These are phyloP conservation scores for Clamator glandarius DNA, from an alignment of 2,797 vertebrate species.

Conservation along the genomic window DNA sequence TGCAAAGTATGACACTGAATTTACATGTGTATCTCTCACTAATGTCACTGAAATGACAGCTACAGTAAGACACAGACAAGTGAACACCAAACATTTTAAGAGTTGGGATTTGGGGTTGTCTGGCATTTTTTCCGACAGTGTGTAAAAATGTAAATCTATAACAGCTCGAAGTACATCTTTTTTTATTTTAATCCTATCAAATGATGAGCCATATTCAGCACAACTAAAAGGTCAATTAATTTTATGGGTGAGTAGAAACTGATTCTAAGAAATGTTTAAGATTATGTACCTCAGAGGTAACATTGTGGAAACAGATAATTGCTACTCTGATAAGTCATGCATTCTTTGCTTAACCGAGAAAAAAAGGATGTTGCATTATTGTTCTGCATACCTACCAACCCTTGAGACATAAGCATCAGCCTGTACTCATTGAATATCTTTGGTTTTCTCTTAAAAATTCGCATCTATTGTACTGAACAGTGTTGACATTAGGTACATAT, in stretches of 20 bases:
- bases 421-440: background rate
- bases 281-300: background rate
- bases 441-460: background rate
- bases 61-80: background rate
- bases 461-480: rapidly evolving
- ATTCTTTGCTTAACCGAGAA: background rate
- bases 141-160: background rate
- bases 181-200: background rate
- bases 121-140: background rate
- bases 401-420: background rate
- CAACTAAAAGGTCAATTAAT: background rate
- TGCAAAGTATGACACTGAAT: background rate
- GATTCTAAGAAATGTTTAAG: background rate
- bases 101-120: rapidly evolving
- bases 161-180: background rate
- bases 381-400: background rate
- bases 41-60: background rate
- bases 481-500: background rate
- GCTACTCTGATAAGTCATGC: background rate
- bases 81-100: background rate
- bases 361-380: background rate
- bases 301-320: constrained; percentile 6
- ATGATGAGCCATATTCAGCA: background rate
- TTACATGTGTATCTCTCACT: background rate
- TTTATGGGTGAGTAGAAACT: background rate